Conservation (phyloP, 1,140 invertebrate genomes). For the Anthonomus grandis region DNA sequence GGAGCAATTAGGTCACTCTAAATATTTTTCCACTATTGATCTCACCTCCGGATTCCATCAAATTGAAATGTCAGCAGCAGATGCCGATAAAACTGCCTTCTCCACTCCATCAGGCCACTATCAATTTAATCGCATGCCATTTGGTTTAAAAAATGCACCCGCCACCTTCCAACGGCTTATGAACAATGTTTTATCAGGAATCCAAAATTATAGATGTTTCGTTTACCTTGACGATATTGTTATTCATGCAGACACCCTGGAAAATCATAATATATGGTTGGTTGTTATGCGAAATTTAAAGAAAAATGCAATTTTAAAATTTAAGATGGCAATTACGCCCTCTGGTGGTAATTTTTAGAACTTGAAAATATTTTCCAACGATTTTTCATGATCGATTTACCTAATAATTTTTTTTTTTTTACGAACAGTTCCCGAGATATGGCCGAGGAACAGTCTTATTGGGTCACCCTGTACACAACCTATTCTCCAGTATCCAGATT, state of each 20-base stretch:
- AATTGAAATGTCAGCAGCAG: slow-evolving; percentile 9
- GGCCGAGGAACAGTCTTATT: too few species aligned
- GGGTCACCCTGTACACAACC: too few species aligned
- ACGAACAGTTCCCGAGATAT: too few species aligned
- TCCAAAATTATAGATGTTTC: slow-evolving; percentile 13
- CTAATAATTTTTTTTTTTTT: too few species aligned
- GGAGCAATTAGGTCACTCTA: slow-evolving; percentile 42
- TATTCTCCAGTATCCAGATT: slow-evolving; percentile 38
- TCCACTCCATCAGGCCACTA: neutral
- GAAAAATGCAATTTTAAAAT: too few species aligned
- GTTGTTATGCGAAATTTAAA: too few species aligned
- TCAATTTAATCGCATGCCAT: slow-evolving; percentile 46
- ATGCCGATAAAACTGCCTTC: slow-evolving; percentile 18
- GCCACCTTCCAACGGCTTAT: slow-evolving; percentile 41
- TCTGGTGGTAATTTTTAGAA: too few species aligned
- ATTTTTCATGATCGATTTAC: too few species aligned
- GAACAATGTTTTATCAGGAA: slow-evolving; percentile 32
- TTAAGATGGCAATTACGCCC: too few species aligned
- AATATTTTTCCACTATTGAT: slow-evolving; percentile 50
- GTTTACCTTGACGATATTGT: slow-evolving; percentile 30
- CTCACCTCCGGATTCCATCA: slow-evolving; percentile 21
- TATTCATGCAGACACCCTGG: slow-evolving; percentile 6
- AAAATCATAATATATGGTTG: slow-evolving; percentile 19
- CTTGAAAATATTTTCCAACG: too few species aligned
- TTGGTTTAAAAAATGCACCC: slow-evolving; percentile 46